Evolutionary conservation across 2,113 vertebrate species (phyloP).

Genomic region (Ammodramus savannarum): DNA sequence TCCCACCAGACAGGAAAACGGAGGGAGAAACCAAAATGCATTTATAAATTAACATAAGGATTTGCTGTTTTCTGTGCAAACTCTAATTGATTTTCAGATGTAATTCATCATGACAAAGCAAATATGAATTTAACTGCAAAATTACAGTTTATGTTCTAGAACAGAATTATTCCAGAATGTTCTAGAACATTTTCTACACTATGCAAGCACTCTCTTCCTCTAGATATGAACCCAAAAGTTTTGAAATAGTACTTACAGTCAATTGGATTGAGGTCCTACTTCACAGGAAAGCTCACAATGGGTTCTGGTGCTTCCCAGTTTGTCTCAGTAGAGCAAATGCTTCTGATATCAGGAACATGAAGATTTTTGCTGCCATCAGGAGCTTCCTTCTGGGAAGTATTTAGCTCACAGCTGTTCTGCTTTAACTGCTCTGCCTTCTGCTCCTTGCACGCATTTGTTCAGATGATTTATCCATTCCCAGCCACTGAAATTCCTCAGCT

Average conservation of each 20-base stretch:
- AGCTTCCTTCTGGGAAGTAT: not conserved
- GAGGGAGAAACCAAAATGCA: not conserved
- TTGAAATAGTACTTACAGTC: not conserved
- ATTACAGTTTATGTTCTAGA: not conserved
- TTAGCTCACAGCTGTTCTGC: constrained; percentile 19
- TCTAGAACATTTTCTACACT: not conserved
- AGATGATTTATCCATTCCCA: constrained; percentile 7
- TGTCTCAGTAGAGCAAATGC: not conserved
- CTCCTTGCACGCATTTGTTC: not conserved
- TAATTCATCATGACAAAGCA: not conserved
- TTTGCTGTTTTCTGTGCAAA: not conserved
- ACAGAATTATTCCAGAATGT: not conserved
- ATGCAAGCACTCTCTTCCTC: not conserved
- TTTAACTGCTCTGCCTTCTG: not conserved
- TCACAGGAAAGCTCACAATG: not conserved
- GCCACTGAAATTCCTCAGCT: not conserved
- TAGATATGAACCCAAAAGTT: not conserved
- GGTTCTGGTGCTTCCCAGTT: not conserved
- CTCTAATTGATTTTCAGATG: not conserved
- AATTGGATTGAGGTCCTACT: not conserved
- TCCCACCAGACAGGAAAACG: not conserved
- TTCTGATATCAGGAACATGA: not conserved
- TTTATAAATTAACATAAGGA: not conserved
- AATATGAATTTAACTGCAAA: not conserved
- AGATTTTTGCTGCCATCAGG: not conserved